These are phyloP conservation scores for Ceriagrion tenellum DNA, from an alignment of 2,888 invertebrate genomes.

Conservation along the genomic window DNA sequence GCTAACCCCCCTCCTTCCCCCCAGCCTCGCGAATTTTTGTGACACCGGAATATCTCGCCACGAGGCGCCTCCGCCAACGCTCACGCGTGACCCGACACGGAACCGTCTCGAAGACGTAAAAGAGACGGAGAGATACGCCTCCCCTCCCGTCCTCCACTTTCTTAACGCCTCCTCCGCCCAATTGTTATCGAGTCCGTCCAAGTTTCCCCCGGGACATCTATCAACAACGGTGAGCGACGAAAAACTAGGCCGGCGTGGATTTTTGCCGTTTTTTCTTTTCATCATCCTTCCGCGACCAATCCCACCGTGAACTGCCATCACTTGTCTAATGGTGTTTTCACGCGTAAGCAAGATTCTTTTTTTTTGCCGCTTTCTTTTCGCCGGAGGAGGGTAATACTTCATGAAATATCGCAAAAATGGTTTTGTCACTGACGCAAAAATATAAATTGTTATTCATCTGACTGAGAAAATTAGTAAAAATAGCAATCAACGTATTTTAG, in stretches of 20 bases:
- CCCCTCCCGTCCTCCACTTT: background rate
- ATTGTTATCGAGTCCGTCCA: background rate
- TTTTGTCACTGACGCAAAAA: too few relatives aligned
- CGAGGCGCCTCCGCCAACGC: background rate
- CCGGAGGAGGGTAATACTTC: background rate
- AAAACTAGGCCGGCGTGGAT: background rate
- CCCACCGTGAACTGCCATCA: background rate
- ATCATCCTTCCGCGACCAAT: background rate
- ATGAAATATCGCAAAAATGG: background rate
- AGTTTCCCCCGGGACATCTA: background rate
- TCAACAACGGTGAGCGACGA: background rate
- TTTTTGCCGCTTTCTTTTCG: background rate
- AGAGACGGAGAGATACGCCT: background rate
- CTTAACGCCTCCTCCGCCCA: background rate
- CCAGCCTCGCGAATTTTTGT: constrained; percentile 29
- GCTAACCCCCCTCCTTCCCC: background rate
- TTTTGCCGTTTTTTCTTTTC: background rate
- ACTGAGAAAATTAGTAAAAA: too few relatives aligned
- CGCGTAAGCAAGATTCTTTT: background rate
- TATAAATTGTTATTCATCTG: too few relatives aligned
- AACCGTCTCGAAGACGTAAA: background rate
- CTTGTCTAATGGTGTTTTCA: background rate
- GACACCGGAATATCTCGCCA: constrained; percentile 20
- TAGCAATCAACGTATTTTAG: too few relatives aligned
- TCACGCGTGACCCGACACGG: background rate